phyloP scores from a whole-genome alignment of 1,140 invertebrate species.

The Ceratitis capitata region DNA sequence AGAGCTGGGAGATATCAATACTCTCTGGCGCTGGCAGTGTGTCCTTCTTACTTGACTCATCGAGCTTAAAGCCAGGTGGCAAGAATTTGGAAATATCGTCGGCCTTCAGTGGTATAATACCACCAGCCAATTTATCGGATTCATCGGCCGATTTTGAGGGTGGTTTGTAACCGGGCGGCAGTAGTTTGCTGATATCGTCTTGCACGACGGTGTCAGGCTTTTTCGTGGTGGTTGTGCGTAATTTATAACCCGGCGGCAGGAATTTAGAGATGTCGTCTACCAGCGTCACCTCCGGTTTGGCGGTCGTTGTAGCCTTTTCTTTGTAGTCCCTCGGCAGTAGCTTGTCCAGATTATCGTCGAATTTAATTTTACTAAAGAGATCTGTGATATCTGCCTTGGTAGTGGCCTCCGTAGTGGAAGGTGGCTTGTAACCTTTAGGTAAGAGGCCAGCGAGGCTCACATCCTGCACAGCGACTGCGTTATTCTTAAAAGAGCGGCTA shows the following conservation, averaged over 20 bases:
- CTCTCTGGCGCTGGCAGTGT: conserved; percentile 58
- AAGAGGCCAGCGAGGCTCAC: conserved; percentile 68
- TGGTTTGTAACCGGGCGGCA: conserved; percentile 69
- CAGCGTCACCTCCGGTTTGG: conserved; percentile 50
- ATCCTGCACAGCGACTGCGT: conserved; percentile 53
- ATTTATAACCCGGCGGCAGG: conserved; percentile 72
- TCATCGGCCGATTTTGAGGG: conserved; percentile 59
- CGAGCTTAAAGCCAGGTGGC: conserved; percentile 70
- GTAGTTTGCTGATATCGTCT: conserved; percentile 63
- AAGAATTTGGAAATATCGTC: conserved; percentile 65
- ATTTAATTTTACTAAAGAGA: conserved; percentile 56
- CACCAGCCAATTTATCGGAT: conserved; percentile 41
- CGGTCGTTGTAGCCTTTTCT: conserved; percentile 44
- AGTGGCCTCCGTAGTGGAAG: conserved; percentile 64
- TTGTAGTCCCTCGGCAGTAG: conserved; percentile 76
- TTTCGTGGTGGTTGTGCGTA: conserved; percentile 46
- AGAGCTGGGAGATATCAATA: conserved; percentile 70
- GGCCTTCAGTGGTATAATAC: conserved; percentile 53
- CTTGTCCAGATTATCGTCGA: conserved; percentile 58
- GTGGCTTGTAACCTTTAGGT: conserved; percentile 72
- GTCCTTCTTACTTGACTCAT: conserved; percentile 49
- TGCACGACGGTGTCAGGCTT: conserved; percentile 64
- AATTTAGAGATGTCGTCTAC: conserved; percentile 71
- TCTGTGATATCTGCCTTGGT: conserved; percentile 48
- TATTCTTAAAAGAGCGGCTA: conserved; percentile 61